Evolutionary conservation across 2,113 vertebrate species (phyloP).

Genomic region (Ploceus nigricollis): DNA sequence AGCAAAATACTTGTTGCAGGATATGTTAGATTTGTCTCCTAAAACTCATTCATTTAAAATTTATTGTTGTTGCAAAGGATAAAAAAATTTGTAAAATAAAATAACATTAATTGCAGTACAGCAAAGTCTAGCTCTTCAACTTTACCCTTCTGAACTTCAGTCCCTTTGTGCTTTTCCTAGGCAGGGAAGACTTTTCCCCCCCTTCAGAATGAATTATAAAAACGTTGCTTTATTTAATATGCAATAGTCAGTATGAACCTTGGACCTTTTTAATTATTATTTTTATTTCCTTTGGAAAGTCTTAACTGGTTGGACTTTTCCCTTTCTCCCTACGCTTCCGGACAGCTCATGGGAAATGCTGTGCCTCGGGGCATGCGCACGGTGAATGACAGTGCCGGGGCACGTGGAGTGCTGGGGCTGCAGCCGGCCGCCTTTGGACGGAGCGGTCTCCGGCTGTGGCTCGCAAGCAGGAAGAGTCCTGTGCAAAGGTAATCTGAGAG

Average conservation of each 20-base stretch:
- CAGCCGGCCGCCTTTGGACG: fast-evolving
- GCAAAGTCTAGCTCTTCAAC: background rate
- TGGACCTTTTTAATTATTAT: background rate
- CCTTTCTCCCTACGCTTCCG: fast-evolving
- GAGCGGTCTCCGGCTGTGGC: fast-evolving
- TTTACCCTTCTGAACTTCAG: background rate
- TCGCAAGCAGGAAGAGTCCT: fast-evolving
- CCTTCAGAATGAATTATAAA: background rate
- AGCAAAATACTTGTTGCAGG: background rate
- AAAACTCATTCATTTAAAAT: background rate
- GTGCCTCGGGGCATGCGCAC: fast-evolving
- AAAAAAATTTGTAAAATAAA: background rate
- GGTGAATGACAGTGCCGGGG: fast-evolving
- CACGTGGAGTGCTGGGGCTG: fast-evolving
- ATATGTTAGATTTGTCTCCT: background rate
- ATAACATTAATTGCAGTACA: background rate
- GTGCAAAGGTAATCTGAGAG: background rate
- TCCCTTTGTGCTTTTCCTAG: background rate
- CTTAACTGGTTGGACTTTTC: background rate
- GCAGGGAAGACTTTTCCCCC: fast-evolving
- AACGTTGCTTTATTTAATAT: background rate
- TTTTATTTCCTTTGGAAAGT: background rate
- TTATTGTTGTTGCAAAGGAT: background rate
- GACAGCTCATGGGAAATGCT: fast-evolving
- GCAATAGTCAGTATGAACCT: background rate